phyloP scores from a whole-genome alignment of 2,113 vertebrate species.

The Symphodus melops region DNA sequence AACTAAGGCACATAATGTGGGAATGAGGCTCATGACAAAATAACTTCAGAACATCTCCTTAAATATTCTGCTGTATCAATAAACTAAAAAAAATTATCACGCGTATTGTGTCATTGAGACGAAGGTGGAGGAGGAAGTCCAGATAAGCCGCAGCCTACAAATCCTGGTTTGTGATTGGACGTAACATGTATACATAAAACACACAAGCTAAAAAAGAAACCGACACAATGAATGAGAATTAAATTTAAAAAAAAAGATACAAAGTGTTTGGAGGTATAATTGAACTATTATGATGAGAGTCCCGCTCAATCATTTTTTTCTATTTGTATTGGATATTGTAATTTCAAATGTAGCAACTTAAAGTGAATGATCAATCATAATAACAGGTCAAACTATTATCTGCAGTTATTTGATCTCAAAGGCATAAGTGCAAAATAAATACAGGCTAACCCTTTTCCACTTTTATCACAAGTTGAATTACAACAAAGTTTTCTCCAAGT shows the following conservation, averaged over 20 bases:
- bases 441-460: not conserved
- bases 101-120: too few relatives aligned
- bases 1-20: slow-evolving; percentile 48
- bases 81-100: not conserved
- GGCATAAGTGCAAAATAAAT: not conserved
- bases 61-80: not conserved
- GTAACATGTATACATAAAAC: not conserved
- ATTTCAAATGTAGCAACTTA: too few relatives aligned
- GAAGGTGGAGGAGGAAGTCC: not conserved
- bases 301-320: too few relatives aligned
- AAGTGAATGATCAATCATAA: not conserved
- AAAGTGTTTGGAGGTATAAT: too few relatives aligned
- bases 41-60: not conserved
- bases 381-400: not conserved
- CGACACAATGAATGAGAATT: too few relatives aligned
- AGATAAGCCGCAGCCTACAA: not conserved
- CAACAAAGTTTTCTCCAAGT: too few relatives aligned
- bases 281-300: too few relatives aligned
- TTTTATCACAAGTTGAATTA: too few relatives aligned
- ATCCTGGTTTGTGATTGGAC: not conserved
- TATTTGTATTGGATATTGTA: too few relatives aligned
- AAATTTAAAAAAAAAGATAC: too few relatives aligned
- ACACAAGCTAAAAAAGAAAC: not conserved
- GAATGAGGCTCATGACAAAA: slow-evolving; percentile 79
- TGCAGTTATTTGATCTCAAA: not conserved